Base-by-base conservation (phyloP, 2,888 invertebrate genomes). In the Eretmocerus hayati region DNA sequence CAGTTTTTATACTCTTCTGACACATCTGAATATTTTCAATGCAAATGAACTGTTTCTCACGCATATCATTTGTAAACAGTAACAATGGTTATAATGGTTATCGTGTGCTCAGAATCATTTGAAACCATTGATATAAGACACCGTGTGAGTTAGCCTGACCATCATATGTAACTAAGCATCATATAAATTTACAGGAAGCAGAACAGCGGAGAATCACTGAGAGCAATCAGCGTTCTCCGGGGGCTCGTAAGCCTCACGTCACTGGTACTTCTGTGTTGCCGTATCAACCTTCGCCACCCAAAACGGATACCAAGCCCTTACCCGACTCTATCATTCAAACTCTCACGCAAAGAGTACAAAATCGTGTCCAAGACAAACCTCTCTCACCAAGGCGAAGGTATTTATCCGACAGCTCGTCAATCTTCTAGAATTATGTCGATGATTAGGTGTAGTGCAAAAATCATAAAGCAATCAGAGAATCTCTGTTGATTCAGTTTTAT, bases 121-220 rank as follows among this genome's bases (percentile, higher is more conserved):
- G n/a, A n/a, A n/a, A n/a, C n/a, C n/a, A n/a, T n/a, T n/a, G n/a
- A n/a, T n/a, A n/a, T n/a, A n/a, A n/a, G n/a, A n/a, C n/a, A n/a
- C n/a, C n/a, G n/a, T n/a, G n/a, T n/a, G n/a, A n/a, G n/a, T n/a
- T n/a, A n/a, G n/a, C n/a, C n/a, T n/a, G n/a, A n/a, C n/a, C n/a
- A n/a, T n/a, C n/a, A n/a, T n/a, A n/a, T n/a, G n/a, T n/a, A n/a
- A n/a, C n/a, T n/a, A n/a, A n/a, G n/a, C n/a, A n/a, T n/a, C n/a
- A n/a, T n/a, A n/a, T n/a, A 26, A 26, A 26, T 32, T 23, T 37
- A n/a, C 76, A 92, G 83, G 93, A 94, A 69, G 92, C 93, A 0
- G 93, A 94, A 67, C 84, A 91, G 61, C 77, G 92, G 21, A 77
- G 92, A 52, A 78, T 89, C 58, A 80, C 79, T 31, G 83, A 84